Percentiles rank a stretch among this genome's conserved stretches.
phyloP scores from a whole-genome alignment of 1,140 invertebrate genomes.

The Panagrolaimus sp. region DNA sequence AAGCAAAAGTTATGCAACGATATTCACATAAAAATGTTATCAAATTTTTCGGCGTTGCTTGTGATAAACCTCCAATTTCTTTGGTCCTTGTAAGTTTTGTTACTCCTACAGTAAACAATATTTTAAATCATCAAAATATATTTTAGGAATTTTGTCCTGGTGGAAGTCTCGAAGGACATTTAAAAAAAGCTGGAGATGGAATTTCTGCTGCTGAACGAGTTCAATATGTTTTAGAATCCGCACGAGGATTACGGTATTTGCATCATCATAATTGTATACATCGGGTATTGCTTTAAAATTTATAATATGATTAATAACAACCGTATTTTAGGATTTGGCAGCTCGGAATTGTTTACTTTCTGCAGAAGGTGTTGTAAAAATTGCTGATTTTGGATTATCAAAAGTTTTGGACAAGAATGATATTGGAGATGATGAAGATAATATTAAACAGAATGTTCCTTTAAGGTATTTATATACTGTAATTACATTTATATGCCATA shows the following conservation, averaged over 20 bases:
- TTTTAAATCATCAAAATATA: not conserved
- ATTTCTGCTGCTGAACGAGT: not conserved
- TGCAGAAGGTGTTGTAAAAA: not conserved
- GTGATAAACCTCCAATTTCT: not conserved
- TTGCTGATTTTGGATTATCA: not conserved
- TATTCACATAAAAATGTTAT: slow-evolving; percentile 8
- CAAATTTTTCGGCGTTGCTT: not conserved
- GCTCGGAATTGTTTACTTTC: slow-evolving; percentile 7
- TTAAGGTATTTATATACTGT: not conserved
- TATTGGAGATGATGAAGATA: not conserved
- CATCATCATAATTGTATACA: slow-evolving; percentile 9
- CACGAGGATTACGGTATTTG: not conserved
- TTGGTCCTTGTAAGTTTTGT: not conserved
- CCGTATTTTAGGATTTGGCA: too few species aligned
- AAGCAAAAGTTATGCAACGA: not conserved
- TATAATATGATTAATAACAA: too few species aligned
- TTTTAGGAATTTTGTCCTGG: slow-evolving; percentile 10
- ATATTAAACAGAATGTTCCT: slow-evolving; percentile 3
- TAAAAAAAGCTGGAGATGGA: not conserved
- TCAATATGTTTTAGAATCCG: not conserved
- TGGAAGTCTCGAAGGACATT: not conserved
- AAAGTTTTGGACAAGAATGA: not conserved
- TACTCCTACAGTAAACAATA: not conserved
- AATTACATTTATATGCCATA: not conserved
- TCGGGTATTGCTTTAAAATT: too few species aligned